Conservation (phyloP, 2,888 invertebrate species). For the Sericinus montela region DNA sequence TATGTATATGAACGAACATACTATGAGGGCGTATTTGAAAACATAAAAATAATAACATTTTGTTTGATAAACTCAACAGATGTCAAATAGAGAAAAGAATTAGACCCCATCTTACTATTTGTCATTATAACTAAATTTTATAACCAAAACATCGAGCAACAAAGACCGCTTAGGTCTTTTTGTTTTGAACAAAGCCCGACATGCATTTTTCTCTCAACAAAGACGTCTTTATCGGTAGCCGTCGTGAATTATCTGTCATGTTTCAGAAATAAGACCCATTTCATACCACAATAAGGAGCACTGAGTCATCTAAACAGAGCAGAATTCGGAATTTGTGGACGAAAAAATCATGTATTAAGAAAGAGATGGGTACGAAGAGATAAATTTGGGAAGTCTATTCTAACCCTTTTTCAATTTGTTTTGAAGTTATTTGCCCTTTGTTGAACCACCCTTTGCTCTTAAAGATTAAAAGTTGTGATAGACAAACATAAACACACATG, state of each 20-base stretch:
- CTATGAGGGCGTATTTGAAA: too few relatives aligned
- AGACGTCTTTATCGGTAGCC: slow-evolving; percentile 73
- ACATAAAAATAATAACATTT: slow-evolving; percentile 12
- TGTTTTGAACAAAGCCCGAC: slow-evolving; percentile 63
- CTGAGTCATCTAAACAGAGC: slow-evolving; percentile 46
- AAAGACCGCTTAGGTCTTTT: slow-evolving; percentile 53
- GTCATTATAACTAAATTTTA: slow-evolving; percentile 71
- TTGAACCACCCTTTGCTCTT: slow-evolving; percentile 1
- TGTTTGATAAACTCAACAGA: slow-evolving; percentile 37
- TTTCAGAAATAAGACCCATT: slow-evolving; percentile 70
- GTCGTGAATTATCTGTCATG: slow-evolving; percentile 67
- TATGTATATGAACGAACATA: too few relatives aligned
- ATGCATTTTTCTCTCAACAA: slow-evolving; percentile 60
- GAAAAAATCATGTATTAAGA: slow-evolving; percentile 70
- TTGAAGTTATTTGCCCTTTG: slow-evolving; percentile 23
- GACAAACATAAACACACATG: neutral
- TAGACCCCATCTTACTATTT: slow-evolving; percentile 66
- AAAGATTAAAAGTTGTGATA: neutral
- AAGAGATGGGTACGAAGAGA: slow-evolving; percentile 64
- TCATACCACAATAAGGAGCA: slow-evolving; percentile 61
- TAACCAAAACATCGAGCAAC: slow-evolving; percentile 68
- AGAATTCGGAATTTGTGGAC: slow-evolving; percentile 54
- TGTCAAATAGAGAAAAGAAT: slow-evolving; percentile 58
- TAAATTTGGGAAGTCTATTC: slow-evolving; percentile 63
- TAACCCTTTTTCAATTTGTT: slow-evolving; percentile 65